A percentile compares a stretch with the other conserved stretches of the same genome.
These are phyloP conservation scores for Scolopax bukidnonensis DNA, from an alignment of 2,797 vertebrate species.

Conservation along the genomic window DNA sequence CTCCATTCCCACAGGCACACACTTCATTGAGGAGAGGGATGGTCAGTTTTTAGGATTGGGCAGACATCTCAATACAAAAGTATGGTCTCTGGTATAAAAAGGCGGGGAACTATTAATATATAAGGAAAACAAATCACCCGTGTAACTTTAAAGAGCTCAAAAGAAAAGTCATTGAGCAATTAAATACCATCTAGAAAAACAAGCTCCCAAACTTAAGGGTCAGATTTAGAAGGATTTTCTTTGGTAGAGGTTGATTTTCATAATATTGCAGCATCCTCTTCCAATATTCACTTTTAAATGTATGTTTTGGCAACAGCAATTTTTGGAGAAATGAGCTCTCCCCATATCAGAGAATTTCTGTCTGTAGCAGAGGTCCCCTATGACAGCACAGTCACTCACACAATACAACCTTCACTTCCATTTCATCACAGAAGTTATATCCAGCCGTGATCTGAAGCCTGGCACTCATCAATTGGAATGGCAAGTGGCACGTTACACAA, in stretches of 20 bases:
- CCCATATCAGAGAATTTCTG: neutral
- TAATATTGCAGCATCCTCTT: neutral
- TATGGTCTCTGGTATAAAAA: neutral
- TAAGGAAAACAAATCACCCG: neutral
- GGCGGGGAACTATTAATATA: neutral
- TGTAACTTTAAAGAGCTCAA: neutral
- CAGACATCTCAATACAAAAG: neutral
- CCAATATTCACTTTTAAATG: neutral
- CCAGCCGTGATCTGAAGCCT: constrained; percentile 22
- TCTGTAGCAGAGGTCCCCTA: neutral
- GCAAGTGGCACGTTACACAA: constrained; percentile 34
- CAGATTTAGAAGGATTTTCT: neutral
- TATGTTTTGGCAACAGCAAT: neutral
- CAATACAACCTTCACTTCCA: constrained; percentile 24
- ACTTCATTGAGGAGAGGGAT: neutral
- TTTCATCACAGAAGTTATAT: constrained; percentile 40
- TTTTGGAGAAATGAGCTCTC: neutral
- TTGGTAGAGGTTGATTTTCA: neutral
- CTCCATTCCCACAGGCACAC: neutral
- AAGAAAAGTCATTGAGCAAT: neutral
- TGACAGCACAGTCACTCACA: neutral
- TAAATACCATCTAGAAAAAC: neutral
- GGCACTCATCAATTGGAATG: constrained; percentile 31
- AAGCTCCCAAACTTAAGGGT: neutral
- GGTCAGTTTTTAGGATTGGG: neutral